These are phyloP conservation scores for Archivesica marissinica DNA, from an alignment of 1,140 invertebrate genomes.

Conservation along the genomic window DNA sequence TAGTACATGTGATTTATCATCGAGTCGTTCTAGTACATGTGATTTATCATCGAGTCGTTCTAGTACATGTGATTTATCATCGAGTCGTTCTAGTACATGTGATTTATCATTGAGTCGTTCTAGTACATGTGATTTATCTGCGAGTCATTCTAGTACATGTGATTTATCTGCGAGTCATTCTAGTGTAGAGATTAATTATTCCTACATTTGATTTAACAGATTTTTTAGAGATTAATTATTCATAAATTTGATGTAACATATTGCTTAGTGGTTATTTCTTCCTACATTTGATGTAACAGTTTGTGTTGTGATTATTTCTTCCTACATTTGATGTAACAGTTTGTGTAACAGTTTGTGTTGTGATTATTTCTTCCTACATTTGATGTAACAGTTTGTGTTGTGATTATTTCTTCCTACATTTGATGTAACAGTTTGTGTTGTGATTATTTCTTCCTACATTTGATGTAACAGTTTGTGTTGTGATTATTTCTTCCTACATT, in stretches of 20 bases:
- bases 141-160: too few relatives aligned
- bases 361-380: background rate
- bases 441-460: too few relatives aligned
- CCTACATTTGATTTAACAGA: background rate
- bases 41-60: too few relatives aligned
- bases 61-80: too few relatives aligned
- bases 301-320: constrained; percentile 78
- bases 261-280: background rate
- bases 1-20: too few relatives aligned
- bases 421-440: background rate
- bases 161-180: too few relatives aligned
- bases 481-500: background rate
- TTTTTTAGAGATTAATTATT: background rate
- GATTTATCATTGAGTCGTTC: too few relatives aligned
- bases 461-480: background rate
- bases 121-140: too few relatives aligned
- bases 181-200: background rate
- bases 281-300: constrained; percentile 1
- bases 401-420: background rate
- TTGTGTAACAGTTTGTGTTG: background rate
- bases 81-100: too few relatives aligned
- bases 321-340: constrained; percentile 64
- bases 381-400: constrained; percentile 55
- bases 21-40: too few relatives aligned
- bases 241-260: background rate